These are phyloP conservation scores for Batillaria attramentaria DNA, from an alignment of 1,140 invertebrate genomes.

Conservation along the genomic window DNA sequence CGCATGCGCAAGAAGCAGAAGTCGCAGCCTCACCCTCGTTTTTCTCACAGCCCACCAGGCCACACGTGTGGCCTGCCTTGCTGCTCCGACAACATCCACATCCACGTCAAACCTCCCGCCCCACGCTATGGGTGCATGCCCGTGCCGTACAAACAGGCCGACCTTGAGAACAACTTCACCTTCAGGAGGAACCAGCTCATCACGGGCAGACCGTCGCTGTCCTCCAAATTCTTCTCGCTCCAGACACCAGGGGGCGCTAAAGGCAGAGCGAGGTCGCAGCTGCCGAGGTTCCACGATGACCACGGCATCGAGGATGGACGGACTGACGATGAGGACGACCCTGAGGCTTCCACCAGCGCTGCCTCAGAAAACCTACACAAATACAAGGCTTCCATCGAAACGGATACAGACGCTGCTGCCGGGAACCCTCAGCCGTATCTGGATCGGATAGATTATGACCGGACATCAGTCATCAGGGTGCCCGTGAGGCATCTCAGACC, in stretches of 20 bases:
- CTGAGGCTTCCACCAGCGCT: background rate
- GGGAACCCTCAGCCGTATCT: background rate
- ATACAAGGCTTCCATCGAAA: constrained; percentile 5
- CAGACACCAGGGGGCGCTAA: constrained; percentile 29
- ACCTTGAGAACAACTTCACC: constrained; percentile 56
- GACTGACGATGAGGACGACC: background rate
- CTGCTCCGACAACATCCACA: constrained; percentile 56
- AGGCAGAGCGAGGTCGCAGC: constrained; percentile 17
- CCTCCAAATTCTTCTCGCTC: constrained; percentile 52
- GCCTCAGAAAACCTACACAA: background rate
- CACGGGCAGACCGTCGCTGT: constrained; percentile 41
- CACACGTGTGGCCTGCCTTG: constrained; percentile 66
- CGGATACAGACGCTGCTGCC: background rate
- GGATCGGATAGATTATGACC: background rate
- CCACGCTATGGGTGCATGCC: constrained; percentile 50
- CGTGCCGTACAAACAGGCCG: constrained; percentile 25
- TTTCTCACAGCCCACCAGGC: constrained; percentile 62
- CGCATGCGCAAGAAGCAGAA: constrained; percentile 19
- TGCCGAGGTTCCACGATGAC: constrained; percentile 44
- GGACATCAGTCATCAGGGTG: background rate
- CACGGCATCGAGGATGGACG: background rate
- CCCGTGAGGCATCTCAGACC: constrained; percentile 14
- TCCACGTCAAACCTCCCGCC: constrained; percentile 34
- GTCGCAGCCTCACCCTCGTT: constrained; percentile 39
- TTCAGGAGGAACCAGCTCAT: constrained; percentile 43